Percentiles rank a stretch among this genome's conserved stretches.
These are phyloP conservation scores for Bombylius discolor DNA, from an alignment of 2,888 invertebrate genomes.

Conservation along the genomic window DNA sequence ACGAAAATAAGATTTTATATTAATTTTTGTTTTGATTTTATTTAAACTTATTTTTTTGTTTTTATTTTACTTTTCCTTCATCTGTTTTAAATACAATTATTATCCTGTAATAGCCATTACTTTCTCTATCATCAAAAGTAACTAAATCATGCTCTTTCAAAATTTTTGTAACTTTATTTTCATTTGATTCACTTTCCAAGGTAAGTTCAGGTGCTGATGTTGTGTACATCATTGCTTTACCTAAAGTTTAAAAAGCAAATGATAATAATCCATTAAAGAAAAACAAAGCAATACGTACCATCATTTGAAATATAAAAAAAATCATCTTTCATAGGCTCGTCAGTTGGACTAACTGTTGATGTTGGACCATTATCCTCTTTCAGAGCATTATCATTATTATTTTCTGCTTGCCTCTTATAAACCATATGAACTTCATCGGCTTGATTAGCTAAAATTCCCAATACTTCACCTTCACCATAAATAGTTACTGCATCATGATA, in stretches of 20 bases:
- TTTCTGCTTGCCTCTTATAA: constrained; percentile 24
- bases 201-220: constrained; percentile 41
- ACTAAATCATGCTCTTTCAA: constrained; percentile 35
- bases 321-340: constrained; percentile 33
- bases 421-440: constrained; percentile 30
- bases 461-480: constrained; percentile 43
- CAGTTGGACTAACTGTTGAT: constrained; percentile 29
- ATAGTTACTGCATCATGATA: constrained; percentile 45
- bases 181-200: constrained; percentile 17
- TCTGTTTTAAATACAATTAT: constrained; percentile 38
- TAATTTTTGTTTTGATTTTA: background rate
- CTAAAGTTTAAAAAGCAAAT: constrained; percentile 20
- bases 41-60: background rate
- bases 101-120: constrained; percentile 31
- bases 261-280: too few relatives aligned
- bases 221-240: constrained; percentile 41
- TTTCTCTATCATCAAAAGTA: constrained; percentile 16
- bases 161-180: constrained; percentile 25
- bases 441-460: constrained; percentile 43
- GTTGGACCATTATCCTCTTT: constrained; percentile 5
- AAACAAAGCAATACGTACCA: constrained; percentile 14
- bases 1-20: background rate
- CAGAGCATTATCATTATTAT: too few relatives aligned
- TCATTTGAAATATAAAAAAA: constrained; percentile 44
- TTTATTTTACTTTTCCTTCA: constrained; percentile 16